A percentile compares a stretch with the other conserved stretches of the same genome.
These are phyloP conservation scores for Poicephalus meyeri DNA, from an alignment of 2,113 vertebrate species.

Conservation along the genomic window DNA sequence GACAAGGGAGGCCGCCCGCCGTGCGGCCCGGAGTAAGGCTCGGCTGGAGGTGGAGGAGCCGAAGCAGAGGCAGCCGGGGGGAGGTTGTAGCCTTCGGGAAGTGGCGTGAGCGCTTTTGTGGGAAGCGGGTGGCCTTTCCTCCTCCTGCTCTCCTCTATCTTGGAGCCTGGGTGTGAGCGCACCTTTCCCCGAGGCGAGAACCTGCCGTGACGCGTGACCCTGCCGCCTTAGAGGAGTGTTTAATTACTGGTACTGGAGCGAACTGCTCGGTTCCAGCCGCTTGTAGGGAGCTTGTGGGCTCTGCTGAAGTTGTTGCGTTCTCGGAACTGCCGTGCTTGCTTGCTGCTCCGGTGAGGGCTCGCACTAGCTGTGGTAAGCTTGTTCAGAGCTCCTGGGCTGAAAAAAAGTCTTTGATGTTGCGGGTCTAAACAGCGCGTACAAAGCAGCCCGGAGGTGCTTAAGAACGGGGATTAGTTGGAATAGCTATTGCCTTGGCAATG, in stretches of 20 bases:
- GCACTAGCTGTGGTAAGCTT: neutral
- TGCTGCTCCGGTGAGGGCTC: neutral
- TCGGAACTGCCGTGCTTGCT: neutral
- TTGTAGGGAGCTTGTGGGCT: accelerated
- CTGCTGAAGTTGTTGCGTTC: neutral
- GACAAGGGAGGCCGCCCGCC: neutral
- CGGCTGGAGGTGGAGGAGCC: neutral
- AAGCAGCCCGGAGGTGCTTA: neutral
- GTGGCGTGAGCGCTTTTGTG: neutral
- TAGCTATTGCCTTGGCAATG: neutral
- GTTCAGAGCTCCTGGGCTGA: neutral
- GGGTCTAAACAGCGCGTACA: neutral
- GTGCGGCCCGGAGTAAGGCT: neutral
- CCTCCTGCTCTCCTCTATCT: neutral
- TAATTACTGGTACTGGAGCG: neutral
- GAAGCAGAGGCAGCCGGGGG: neutral
- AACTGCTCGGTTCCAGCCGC: neutral
- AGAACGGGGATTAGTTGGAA: neutral
- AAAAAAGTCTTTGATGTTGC: neutral
- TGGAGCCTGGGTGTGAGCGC: neutral
- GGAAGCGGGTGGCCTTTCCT: neutral
- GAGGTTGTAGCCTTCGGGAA: neutral
- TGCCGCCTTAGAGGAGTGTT: neutral
- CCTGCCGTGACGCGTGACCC: neutral
- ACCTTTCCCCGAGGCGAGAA: neutral